Evolutionary conservation across 2,113 vertebrate species (phyloP).

Genomic region (Bubo bubo): DNA sequence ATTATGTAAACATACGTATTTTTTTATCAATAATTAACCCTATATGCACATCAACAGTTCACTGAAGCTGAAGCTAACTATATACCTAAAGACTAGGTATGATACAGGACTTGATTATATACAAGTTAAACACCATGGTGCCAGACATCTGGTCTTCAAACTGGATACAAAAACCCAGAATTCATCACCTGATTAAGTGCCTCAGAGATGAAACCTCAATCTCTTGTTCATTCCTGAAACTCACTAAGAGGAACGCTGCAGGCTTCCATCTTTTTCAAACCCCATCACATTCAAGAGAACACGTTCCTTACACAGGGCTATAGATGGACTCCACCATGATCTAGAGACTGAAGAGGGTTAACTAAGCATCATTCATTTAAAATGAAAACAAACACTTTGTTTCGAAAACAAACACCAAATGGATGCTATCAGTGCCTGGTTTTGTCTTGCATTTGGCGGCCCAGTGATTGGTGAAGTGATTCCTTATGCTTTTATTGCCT

Average conservation of each 20-base stretch:
- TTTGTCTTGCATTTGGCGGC: not conserved
- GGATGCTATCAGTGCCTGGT: not conserved
- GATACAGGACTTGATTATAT: not conserved
- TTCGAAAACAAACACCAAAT: not conserved
- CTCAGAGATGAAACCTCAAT: not conserved
- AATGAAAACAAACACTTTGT: not conserved
- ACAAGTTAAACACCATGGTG: not conserved
- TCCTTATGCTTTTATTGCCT: not conserved
- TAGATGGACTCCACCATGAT: not conserved
- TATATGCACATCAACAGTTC: not conserved
- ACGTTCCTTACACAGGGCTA: not conserved
- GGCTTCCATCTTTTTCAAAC: not conserved
- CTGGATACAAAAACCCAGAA: not conserved
- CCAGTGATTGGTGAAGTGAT: not conserved
- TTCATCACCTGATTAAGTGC: not conserved
- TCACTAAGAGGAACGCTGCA: not conserved
- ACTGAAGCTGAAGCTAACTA: not conserved
- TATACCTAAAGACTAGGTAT: not conserved
- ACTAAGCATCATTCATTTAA: not conserved
- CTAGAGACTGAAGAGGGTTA: not conserved
- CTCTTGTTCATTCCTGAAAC: not conserved
- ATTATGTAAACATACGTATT: not conserved
- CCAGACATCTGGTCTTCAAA: not conserved
- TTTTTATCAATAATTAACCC: not conserved
- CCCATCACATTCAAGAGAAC: not conserved